Conservation (phyloP, 2,888 invertebrate genomes). For the Myathropa florea region DNA sequence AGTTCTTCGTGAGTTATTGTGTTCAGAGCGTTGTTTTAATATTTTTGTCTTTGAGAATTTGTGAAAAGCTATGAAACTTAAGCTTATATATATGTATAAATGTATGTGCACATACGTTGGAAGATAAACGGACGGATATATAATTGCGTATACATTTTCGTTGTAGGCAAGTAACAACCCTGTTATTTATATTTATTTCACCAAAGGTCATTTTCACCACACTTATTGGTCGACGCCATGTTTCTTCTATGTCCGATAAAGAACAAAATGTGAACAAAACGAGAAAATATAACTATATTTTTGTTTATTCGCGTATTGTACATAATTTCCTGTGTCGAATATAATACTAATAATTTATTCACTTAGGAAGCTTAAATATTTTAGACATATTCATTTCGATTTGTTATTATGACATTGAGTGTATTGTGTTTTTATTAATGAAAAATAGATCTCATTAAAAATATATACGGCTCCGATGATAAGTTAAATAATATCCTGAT, state of each 20-base stretch:
- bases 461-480: background rate
- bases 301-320: slow-evolving; percentile 59
- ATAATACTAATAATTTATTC: slow-evolving; percentile 40
- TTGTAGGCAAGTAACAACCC: background rate
- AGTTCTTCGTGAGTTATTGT: too few species aligned
- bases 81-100: too few species aligned
- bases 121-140: too few species aligned
- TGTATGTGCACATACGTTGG: too few species aligned
- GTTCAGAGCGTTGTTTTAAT: too few species aligned
- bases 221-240: slow-evolving; percentile 51
- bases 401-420: background rate
- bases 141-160: background rate
- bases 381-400: background rate
- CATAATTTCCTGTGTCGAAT: slow-evolving; percentile 7
- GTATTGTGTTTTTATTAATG: background rate
- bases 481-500: background rate
- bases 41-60: too few species aligned
- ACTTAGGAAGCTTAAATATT: slow-evolving; percentile 12
- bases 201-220: slow-evolving; percentile 27
- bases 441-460: background rate
- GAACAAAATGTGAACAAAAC: slow-evolving; percentile 60
- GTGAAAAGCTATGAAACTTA: too few species aligned
- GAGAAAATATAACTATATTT: slow-evolving; percentile 18
- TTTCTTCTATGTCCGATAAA: slow-evolving; percentile 32
- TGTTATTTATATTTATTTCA: background rate